A percentile compares a stretch with the other conserved stretches of the same genome.
These are phyloP conservation scores for Agriotes lineatus DNA, from an alignment of 2,888 invertebrate genomes.

Conservation along the genomic window DNA sequence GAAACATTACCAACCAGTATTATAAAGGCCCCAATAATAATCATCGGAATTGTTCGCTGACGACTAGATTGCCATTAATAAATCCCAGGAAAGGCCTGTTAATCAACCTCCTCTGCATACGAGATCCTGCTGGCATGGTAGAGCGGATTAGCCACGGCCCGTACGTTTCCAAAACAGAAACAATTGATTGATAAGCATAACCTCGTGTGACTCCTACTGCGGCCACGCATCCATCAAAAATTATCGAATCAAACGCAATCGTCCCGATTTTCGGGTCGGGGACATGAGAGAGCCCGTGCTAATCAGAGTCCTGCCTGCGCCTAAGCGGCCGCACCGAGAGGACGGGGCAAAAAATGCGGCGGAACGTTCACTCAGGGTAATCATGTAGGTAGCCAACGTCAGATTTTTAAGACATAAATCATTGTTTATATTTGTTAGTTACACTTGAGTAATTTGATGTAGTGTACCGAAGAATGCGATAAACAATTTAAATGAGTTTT, in stretches of 20 bases:
- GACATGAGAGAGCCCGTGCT: constrained; percentile 1
- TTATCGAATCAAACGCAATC: constrained; percentile 44
- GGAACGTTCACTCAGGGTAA: constrained; percentile 29
- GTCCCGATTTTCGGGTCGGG: constrained; percentile 6
- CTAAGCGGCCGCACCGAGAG: no score
- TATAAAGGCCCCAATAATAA: no score
- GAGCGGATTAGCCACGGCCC: constrained; percentile 39
- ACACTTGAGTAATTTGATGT: constrained; percentile 38
- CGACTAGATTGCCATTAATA: no score
- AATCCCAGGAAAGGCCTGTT: constrained; percentile 1
- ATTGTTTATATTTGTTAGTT: constrained; percentile 40
- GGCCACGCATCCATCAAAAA: constrained; percentile 48
- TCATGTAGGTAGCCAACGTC: constrained; percentile 37
- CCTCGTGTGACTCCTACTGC: constrained; percentile 38
- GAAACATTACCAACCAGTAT: no score
- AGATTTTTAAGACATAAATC: constrained; percentile 40
- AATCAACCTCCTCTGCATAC: constrained; percentile 5
- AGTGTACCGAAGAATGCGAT: constrained; percentile 21
- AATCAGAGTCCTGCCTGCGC: no score
- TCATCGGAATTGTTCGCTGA: no score
- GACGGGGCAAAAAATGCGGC: constrained; percentile 21
- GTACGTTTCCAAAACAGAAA: constrained; percentile 30
- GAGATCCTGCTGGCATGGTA: constrained; percentile 34
- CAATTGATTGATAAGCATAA: constrained; percentile 49
- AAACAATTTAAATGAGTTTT: constrained; percentile 21